phyloP scores from a whole-genome alignment of 1,140 invertebrate species.

The Orchestia grillus region DNA sequence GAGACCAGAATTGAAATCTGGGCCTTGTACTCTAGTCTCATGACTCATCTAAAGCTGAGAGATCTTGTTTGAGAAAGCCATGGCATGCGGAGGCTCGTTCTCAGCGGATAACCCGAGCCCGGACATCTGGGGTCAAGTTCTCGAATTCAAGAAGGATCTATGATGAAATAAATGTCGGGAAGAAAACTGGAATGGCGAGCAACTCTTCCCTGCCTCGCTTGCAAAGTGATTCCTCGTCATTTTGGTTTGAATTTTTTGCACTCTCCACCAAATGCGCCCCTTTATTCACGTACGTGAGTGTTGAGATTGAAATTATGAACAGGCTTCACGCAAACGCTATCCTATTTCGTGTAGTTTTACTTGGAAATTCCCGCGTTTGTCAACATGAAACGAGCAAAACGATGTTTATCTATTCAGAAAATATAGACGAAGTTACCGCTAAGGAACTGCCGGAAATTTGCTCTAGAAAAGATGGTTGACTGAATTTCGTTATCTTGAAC shows the following conservation, averaged over 20 bases:
- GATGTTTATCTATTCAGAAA: no score
- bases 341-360: neutral
- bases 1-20: slow-evolving; percentile 41
- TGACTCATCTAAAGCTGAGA: slow-evolving; percentile 35
- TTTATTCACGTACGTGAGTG: neutral
- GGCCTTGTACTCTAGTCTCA: neutral
- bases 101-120: neutral
- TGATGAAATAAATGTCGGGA: neutral
- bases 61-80: neutral
- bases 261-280: neutral
- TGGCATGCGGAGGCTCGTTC: no score
- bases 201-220: neutral
- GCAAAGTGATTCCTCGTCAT: neutral
- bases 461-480: no score
- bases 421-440: no score
- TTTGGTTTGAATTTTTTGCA: neutral
- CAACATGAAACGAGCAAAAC: no score
- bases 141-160: neutral
- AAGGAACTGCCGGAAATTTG: no score
- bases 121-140: neutral
- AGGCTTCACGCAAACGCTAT: neutral
- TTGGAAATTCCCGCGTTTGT: neutral
- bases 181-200: neutral
- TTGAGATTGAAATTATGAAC: neutral
- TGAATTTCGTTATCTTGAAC: neutral